Base-by-base conservation (phyloP, 2,113 vertebrate genomes). In the Lates calcarifer region DNA sequence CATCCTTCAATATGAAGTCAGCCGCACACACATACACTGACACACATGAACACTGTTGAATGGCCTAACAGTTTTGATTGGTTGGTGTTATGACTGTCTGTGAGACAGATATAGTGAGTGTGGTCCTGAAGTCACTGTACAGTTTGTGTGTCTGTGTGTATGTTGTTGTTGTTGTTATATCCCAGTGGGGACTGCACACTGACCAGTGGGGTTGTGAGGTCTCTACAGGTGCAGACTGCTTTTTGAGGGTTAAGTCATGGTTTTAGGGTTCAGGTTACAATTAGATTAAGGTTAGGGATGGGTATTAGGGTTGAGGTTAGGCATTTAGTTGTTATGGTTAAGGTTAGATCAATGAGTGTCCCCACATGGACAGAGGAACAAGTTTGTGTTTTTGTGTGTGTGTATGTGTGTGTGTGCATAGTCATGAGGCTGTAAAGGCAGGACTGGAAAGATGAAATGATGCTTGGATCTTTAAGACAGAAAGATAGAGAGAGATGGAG, bases 21-120 rank as follows among this genome's bases (percentile, higher is more conserved):
- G 45, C 13, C 9, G 10, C 33, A 49, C 51, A 22, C 9, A 0
- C 11, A 47, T 6, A 47, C 18, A 47, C 47, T 1, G 2, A 22
- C 24, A 29, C 53, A 83, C 49, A 43, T 22, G 22, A 37, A 66
- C 60, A 39, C 49, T 8, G 51, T 24, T 3, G 4, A 35, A 14
- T 70, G 58, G 15, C 60, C 58, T 33, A 64, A 62, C 33, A 22
- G n/a, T 33, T 29, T 62, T 74, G 43, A 62, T 78, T 74, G 56
- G 45, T 47, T 56, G 45, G 37, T 62, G 73, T 69, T 66, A 66
- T 83, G 71, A 55, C 41, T 73, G 53, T 29, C 43, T 58, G 49
- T 37, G 53, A 74, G 65, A 56, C 60, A 53, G 58, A 45, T 60
- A 68, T 43, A 61, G 55, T 47, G 3, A 35, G 43, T 74, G 69